These are phyloP conservation scores for Andricus quercusramuli DNA, from an alignment of 2,888 invertebrate genomes.

Conservation along the genomic window DNA sequence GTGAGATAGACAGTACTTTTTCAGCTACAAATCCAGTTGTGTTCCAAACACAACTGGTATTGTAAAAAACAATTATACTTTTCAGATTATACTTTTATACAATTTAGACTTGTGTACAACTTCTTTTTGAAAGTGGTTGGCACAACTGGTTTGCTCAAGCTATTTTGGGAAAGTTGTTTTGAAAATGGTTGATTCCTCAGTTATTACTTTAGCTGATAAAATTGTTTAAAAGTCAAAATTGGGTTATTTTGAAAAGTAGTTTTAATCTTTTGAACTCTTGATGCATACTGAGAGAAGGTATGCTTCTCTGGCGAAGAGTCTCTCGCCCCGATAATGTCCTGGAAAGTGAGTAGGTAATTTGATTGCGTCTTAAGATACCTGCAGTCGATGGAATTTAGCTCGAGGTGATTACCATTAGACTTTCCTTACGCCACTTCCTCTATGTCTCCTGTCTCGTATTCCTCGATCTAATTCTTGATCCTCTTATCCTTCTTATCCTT, in stretches of 20 bases:
- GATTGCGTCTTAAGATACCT: conserved; percentile 73
- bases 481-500: neutral
- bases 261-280: neutral
- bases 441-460: conserved; percentile 22
- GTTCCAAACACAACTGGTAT: too few relatives aligned
- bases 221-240: too few relatives aligned
- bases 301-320: conserved; percentile 28
- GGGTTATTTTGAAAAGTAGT: neutral
- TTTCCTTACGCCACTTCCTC: conserved; percentile 32
- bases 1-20: neutral
- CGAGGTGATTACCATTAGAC: conserved; percentile 33
- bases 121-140: neutral
- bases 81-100: too few relatives aligned
- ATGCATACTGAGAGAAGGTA: neutral
- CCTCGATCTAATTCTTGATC: conserved; percentile 33
- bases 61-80: too few relatives aligned
- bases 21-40: too few relatives aligned
- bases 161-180: neutral
- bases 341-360: conserved; percentile 75
- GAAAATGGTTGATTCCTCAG: neutral
- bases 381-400: conserved; percentile 33
- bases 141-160: neutral
- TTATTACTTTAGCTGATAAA: neutral
- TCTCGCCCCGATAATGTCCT: conserved; percentile 72
- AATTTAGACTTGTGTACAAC: too few relatives aligned